Evolutionary conservation across 2,888 invertebrate genomes (phyloP), one percentile per base, ranked within the genome.

Genomic region (Oligia fasciuncula): DNA sequence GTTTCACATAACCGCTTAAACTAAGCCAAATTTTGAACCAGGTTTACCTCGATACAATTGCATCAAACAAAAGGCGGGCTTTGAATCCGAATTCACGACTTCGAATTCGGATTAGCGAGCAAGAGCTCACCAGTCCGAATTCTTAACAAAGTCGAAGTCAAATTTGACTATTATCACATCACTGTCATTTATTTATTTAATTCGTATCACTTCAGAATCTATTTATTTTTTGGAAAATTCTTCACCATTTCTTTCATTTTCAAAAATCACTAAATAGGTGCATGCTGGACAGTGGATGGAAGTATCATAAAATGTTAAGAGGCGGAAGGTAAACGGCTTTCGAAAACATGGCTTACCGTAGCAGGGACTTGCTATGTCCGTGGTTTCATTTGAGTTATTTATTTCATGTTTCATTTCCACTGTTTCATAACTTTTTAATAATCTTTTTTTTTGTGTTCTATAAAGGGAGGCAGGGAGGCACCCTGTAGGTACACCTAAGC

Each of bases 271-370:
- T 11, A 4, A 40, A 4, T 11, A 57, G 17, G 4, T 35, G 23
- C 43, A 35, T 35, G 23, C 11, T 40, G 23, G 23, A 23, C 43
- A 6, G n/a, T 57, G 57, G 57, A 60, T 13, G 57, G n/a, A 60
- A 60, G 4, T 60, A 13, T 43, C 29, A 11, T 43, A 51, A 51
- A 51, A 51, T 63, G 17, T 40, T 43, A 66, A 79, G 14, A 79
- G 23, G 17, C 71, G 51, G 49, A 9, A 85, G 82, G 80, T 60
- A 57, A 83, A 83, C 82, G 19, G 63, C 85, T 83, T 83, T 83
- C 62, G n/a, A 80, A 71, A 73, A 62, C 60, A 63, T 62, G 73
- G 29, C 40, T 23, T n/a, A 43, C 17, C 13, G 29, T 23, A 82
- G 29, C 17, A 29, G 60, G 13, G 63, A 46, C 43, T 17, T 29